These are phyloP conservation scores for Halcyon senegalensis DNA, from an alignment of 2,113 vertebrate species.

Conservation along the genomic window DNA sequence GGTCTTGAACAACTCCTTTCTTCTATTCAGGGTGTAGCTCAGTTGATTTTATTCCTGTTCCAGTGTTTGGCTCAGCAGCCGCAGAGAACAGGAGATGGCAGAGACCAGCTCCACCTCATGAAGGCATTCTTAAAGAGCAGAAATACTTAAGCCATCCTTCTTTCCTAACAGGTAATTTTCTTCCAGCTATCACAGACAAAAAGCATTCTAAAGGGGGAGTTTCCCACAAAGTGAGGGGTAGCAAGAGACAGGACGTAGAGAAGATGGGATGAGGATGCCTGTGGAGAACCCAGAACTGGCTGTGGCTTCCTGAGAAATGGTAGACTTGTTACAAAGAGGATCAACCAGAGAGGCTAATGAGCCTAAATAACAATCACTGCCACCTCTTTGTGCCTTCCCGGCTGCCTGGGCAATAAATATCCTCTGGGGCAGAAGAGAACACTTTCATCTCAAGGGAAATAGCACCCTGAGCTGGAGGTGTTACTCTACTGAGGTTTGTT, in stretches of 20 bases:
- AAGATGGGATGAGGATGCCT: rapidly evolving
- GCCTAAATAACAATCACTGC: neutral
- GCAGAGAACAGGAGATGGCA: neutral
- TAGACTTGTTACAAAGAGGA: neutral
- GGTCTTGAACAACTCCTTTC: neutral
- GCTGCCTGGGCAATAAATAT: neutral
- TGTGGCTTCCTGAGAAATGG: neutral
- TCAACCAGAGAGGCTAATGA: neutral
- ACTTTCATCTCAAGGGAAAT: neutral
- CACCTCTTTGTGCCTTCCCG: neutral
- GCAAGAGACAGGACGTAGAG: neutral
- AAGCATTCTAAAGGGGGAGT: neutral
- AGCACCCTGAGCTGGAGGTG: neutral
- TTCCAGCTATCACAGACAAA: neutral
- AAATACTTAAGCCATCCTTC: neutral
- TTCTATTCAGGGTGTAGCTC: neutral
- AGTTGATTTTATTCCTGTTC: neutral
- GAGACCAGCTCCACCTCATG: neutral
- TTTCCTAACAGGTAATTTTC: neutral
- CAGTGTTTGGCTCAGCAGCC: neutral
- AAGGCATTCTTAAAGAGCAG: neutral
- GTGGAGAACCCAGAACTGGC: neutral
- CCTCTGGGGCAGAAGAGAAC: neutral
- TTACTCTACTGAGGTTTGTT: neutral
- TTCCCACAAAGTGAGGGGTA: neutral